Evolutionary conservation across 2,113 vertebrate genomes (phyloP).

Genomic region (Sebastes schlegelii): DNA sequence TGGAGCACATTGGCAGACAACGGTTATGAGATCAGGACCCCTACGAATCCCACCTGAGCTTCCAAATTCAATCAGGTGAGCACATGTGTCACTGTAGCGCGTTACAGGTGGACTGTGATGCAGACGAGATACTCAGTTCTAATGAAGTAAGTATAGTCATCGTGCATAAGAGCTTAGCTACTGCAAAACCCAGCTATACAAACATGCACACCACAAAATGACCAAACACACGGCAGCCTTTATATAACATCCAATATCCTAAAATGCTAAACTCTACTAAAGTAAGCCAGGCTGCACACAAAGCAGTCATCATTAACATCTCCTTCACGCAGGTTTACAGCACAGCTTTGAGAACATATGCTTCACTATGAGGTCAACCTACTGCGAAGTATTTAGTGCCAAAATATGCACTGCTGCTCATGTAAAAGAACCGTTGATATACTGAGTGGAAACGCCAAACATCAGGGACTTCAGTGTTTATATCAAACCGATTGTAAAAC

Average conservation of each 20-base stretch:
- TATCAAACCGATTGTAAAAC: neutral
- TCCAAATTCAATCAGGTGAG: neutral
- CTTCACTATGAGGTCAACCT: neutral
- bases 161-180: neutral
- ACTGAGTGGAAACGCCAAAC: neutral
- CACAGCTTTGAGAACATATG: neutral
- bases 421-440: neutral
- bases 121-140: neutral
- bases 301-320: neutral
- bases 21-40: slow-evolving; percentile 17
- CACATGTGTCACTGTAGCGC: neutral
- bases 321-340: neutral
- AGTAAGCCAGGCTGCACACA: neutral
- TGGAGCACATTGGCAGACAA: slow-evolving; percentile 55
- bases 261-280: neutral
- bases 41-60: neutral
- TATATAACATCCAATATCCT: neutral
- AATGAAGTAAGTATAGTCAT: neutral
- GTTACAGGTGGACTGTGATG: neutral
- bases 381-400: neutral
- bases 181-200: neutral
- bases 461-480: neutral
- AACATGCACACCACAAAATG: neutral
- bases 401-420: slow-evolving; percentile 11
- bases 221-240: neutral